Evolutionary conservation across 53 echinoderm and acorn worm genomes (phyloP).

Genomic region (Patiria pectinifera): DNA sequence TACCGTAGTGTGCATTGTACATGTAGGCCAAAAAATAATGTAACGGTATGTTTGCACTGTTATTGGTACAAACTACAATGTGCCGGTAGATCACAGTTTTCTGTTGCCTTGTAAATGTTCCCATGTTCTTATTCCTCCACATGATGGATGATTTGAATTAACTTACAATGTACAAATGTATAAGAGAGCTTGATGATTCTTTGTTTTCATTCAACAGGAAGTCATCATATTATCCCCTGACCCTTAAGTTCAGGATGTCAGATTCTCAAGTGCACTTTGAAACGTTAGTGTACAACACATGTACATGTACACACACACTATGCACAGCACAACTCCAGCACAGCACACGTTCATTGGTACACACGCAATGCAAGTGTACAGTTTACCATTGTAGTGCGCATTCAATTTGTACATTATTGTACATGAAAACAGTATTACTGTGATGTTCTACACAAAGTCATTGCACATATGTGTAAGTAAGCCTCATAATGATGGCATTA

Average conservation of each 20-base stretch:
- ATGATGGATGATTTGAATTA: neutral
- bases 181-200: neutral
- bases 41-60: neutral
- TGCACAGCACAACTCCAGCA: neutral
- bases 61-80: no score
- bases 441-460: neutral
- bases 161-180: no score
- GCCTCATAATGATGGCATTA: neutral
- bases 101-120: no score
- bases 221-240: slow-evolving; percentile 18
- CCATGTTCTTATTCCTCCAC: neutral
- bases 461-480: neutral
- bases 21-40: neutral
- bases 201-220: slow-evolving; percentile 32
- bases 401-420: neutral
- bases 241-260: neutral
- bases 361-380: neutral
- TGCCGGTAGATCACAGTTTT: no score
- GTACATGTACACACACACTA: neutral
- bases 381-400: neutral
- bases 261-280: slow-evolving; percentile 4
- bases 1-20: no score
- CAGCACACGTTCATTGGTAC: slow-evolving; percentile 6
- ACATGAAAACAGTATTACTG: slow-evolving; percentile 3
- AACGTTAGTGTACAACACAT: slow-evolving; percentile 4